Base-by-base conservation (phyloP, 2,113 vertebrate genomes). In the Jacana jacana region DNA sequence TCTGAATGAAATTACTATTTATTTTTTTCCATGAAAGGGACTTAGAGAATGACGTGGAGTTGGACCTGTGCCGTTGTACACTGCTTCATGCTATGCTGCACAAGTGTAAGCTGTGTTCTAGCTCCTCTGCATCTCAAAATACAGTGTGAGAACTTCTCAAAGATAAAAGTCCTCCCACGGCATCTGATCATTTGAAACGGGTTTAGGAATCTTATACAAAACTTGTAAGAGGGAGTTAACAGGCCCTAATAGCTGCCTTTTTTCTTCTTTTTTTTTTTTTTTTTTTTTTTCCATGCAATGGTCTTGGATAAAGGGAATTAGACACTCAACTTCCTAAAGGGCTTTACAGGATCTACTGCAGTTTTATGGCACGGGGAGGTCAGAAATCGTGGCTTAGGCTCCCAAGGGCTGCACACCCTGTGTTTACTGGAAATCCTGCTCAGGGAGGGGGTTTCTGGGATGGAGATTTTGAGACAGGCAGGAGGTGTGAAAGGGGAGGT, bases 1-100 rank as follows among this genome's bases (percentile, higher is more conserved):
- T 75, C 93, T 93, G 85, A 91, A 91, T 79, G 35, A 4, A 11
- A 72, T 75, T n/a, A n/a, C n/a, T n/a, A n/a, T n/a, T n/a, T n/a
- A n/a, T 28, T 61, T 46, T 79, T 88, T 88, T 72, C 55, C 1
- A 0, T 48, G 58, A 72, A 81, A 90, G 30, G 28, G 48, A 44
- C 49, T 84, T 89, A 35, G 49, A 54, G 78, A 82, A 72, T 85
- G 17, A 19, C 24, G 8, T 48, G 46, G 6, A n/a, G 35, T 27
- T 63, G 30, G n/a, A 30, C 13, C 3, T 46, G 11, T 33, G 77
- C 12, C 75, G 40, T 11, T 69, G 12, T 35, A 10, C 2, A 1
- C 10, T 22, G 52, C 20, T 54, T 52, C 17, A 7, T 9, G 12
- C 15, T 9, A 31, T 11, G 44, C 14, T 28, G 27, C 52, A 5